Evolutionary conservation across 1,140 invertebrate species (phyloP).

Genomic region (Dendroctonus valens): DNA sequence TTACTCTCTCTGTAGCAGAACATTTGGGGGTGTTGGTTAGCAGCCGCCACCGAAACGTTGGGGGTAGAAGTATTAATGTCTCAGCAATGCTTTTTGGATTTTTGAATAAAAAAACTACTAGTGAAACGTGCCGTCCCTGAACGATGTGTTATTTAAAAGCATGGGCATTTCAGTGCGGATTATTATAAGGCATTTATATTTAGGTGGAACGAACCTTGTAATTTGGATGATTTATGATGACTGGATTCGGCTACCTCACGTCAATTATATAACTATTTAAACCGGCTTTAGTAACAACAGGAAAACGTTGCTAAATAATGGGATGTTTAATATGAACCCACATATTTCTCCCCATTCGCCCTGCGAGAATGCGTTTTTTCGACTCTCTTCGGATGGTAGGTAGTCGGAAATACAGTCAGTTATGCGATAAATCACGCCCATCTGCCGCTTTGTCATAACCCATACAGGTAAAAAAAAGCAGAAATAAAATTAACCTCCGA

Average conservation of each 20-base stretch:
- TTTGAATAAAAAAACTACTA: neutral
- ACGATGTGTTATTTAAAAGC: constrained; percentile 1
- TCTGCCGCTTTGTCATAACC: neutral
- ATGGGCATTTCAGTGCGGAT: neutral
- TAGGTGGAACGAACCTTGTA: constrained; percentile 14
- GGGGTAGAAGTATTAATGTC: neutral
- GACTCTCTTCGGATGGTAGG: too few species aligned
- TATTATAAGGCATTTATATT: constrained; percentile 7
- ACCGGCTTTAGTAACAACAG: neutral
- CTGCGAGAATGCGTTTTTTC: neutral
- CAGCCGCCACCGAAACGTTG: neutral
- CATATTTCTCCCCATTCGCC: neutral
- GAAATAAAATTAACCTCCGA: constrained; percentile 11
- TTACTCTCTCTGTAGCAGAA: neutral
- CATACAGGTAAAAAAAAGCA: constrained; percentile 6
- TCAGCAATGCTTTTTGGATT: neutral
- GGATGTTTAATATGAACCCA: neutral
- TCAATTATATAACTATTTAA: constrained; percentile 13
- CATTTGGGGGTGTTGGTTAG: neutral
- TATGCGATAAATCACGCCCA: neutral
- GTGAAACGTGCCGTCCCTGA: neutral
- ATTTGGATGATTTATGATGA: constrained; percentile 22
- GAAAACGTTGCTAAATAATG: neutral
- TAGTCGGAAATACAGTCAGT: neutral
- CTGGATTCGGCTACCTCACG: constrained; percentile 17